Base-by-base conservation (phyloP, 1,140 invertebrate genomes). In the Pseudomyrmex pallidus region DNA sequence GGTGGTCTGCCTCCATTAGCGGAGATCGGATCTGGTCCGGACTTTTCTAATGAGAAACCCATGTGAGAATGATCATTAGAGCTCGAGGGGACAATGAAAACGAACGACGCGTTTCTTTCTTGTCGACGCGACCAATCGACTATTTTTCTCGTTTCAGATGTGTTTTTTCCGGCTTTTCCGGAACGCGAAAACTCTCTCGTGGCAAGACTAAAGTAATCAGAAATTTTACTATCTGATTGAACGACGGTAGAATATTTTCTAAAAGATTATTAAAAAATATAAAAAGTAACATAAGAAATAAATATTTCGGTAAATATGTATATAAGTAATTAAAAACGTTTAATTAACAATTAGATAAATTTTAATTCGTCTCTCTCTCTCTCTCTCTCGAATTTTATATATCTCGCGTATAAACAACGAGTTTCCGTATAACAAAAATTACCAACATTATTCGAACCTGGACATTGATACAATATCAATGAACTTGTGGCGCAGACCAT, bases 41-140 rank as follows among this genome's bases (percentile, higher is more conserved):
- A 80, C 66, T 80, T 80, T 80, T 50, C 66, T 80, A 80, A 80
- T 80, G 66, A 77, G 74, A 52, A 50, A 12, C 20, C 35, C 66
- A 80, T 72, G 54, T 80, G 76, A 80, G 64, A 78, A 70, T 66
- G 17, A 17, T n/a, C 76, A n/a, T 80, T 59, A 25, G 44, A 50
- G 46, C 72, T 80, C 44, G 54, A 35, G 20, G 3, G 50, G 54
- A 80, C 35, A 35, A 80, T 80, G 66, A 61, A 61, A 80, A 80
- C 12, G 67, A 50, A 80, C 66, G 76, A 72, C 12, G 54, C 35
- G 15, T 2, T 52, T 72, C 35, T 78, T 80, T 80, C 44, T 59
- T 70, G 76, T 59, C 44, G 25, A 22, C 56, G 7, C 61, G 8
- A 48, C 48, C 46, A 13, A 9, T 78, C 54, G 22, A 64, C 25